Conservation (phyloP, 2,888 invertebrate genomes). For the Nemotelus nigrinus region DNA sequence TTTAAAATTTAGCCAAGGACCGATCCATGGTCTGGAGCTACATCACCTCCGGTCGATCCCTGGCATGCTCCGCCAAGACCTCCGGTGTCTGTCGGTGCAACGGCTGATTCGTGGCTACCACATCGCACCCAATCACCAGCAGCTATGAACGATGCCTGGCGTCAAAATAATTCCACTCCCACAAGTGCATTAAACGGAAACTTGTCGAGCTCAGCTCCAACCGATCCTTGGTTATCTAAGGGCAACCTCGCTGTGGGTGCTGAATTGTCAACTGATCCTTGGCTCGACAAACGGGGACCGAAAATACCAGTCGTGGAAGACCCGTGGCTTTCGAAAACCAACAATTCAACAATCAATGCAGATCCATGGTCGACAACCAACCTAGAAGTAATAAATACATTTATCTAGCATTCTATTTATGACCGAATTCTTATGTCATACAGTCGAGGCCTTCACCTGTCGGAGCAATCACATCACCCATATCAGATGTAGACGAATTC, state of each 20-base stretch:
- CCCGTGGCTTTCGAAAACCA: conserved; percentile 61
- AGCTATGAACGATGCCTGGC: conserved; percentile 64
- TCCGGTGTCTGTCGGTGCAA: conserved; percentile 56
- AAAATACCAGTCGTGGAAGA: conserved; percentile 54
- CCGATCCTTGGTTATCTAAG: conserved; percentile 61
- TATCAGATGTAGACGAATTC: conserved; percentile 85
- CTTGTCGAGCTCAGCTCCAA: conserved; percentile 52
- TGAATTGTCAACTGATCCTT: conserved; percentile 58
- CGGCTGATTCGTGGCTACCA: conserved; percentile 57
- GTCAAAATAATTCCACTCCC: conserved; percentile 56
- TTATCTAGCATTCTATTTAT: conserved; percentile 51
- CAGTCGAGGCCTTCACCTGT: conserved; percentile 54
- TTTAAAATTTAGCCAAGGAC: conserved; percentile 54
- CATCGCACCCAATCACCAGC: conserved; percentile 64
- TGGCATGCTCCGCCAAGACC: conserved; percentile 60
- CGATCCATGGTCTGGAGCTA: conserved; percentile 64
- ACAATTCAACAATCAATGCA: conserved; percentile 58
- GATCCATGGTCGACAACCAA: conserved; percentile 72
- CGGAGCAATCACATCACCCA: conserved; percentile 62
- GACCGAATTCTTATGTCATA: not conserved
- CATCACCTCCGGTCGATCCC: conserved; percentile 62
- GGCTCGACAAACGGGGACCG: conserved; percentile 55
- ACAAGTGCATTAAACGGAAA: conserved; percentile 55
- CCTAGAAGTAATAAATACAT: conserved; percentile 39
- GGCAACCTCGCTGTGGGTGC: conserved; percentile 52